Percentiles rank a stretch among this genome's conserved stretches.
These are phyloP conservation scores for Drosophila obscura DNA, from an alignment of 1,140 invertebrate genomes.

Conservation along the genomic window DNA sequence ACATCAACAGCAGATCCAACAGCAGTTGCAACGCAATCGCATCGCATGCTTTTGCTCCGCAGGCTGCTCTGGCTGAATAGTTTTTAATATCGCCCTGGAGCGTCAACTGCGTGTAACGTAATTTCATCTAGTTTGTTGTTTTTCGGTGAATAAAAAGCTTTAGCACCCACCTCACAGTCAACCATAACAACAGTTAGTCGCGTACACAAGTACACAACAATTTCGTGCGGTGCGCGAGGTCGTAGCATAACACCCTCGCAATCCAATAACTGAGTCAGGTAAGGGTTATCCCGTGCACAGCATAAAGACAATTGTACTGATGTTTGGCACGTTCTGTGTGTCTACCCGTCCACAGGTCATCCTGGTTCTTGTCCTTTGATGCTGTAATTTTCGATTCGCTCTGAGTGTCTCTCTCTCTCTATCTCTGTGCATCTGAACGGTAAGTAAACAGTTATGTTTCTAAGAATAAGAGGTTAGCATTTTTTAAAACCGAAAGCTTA, in stretches of 20 bases:
- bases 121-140: not conserved
- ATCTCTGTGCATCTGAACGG: not conserved
- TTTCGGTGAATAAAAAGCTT: slow-evolving; percentile 15
- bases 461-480: no score
- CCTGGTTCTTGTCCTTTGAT: slow-evolving; percentile 23
- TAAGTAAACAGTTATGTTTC: slow-evolving; percentile 13
- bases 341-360: slow-evolving; percentile 1
- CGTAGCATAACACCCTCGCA: slow-evolving; percentile 44
- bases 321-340: not conserved
- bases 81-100: slow-evolving; percentile 44
- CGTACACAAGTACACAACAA: slow-evolving; percentile 11
- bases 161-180: no score
- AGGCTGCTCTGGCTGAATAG: not conserved
- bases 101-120: no score
- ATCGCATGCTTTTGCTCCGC: slow-evolving; percentile 50
- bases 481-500: no score
- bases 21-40: not conserved
- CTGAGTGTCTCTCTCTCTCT: no score
- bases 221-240: slow-evolving; percentile 40
- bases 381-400: not conserved
- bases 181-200: no score
- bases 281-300: slow-evolving; percentile 15
- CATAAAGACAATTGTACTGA: not conserved
- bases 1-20: no score
- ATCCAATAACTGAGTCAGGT: slow-evolving; percentile 26